Evolutionary conservation across 2,888 invertebrate species (phyloP).

Genomic region (Amblyjoppa proteus): DNA sequence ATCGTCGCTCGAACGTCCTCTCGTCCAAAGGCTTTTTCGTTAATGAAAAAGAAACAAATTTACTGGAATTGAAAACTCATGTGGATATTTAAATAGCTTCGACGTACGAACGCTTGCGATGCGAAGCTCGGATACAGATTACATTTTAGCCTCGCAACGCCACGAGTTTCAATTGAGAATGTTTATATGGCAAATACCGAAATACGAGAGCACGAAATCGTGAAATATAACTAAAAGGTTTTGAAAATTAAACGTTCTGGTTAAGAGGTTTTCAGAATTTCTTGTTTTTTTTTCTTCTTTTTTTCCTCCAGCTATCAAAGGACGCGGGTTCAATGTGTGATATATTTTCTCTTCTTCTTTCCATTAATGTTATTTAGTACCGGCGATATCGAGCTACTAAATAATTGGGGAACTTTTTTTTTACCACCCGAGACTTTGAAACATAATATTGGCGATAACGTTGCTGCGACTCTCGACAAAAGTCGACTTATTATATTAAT

Average conservation of each 20-base stretch:
- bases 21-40: not conserved
- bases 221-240: not conserved
- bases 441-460: conserved; percentile 4
- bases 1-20: too few species aligned
- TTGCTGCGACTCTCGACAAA: not conserved
- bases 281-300: not conserved
- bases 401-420: not conserved
- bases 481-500: conserved; percentile 20
- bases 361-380: not conserved
- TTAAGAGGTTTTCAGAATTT: not conserved
- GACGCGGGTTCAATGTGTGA: too few species aligned
- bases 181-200: not conserved
- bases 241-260: not conserved
- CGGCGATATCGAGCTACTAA: not conserved
- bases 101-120: not conserved
- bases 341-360: not conserved
- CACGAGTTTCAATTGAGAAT: conserved; percentile 1
- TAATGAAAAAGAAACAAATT: not conserved
- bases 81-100: not conserved
- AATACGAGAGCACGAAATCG: not conserved
- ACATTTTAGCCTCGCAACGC: not conserved
- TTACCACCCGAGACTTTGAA: conserved; percentile 2
- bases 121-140: not conserved
- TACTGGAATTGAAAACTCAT: not conserved
- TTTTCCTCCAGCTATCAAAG: not conserved